Base-by-base conservation (phyloP, 2,113 vertebrate genomes). In the Larimichthys crocea region DNA sequence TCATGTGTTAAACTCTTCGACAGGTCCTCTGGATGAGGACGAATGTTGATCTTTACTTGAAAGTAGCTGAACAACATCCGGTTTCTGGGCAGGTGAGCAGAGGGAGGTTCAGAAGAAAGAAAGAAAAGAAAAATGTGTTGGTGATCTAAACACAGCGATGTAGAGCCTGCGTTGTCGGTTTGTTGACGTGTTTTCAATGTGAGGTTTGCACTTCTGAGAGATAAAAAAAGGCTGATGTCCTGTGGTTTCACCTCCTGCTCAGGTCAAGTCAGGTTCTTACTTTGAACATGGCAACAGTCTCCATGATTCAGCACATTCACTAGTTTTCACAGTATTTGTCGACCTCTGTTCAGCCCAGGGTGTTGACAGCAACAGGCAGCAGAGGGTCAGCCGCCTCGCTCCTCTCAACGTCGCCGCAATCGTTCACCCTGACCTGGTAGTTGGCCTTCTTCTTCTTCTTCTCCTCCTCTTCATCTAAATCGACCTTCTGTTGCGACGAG, bases 371-470 rank as follows among this genome's bases (percentile, higher is more conserved):
- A 1, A 65, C 67, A 0, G 91, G 86, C 62, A 92, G 74, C 69
- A 93, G 80, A 71, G 91, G 82, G 11, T 75, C 46, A 1, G 79
- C 76, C 0, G 75, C 84, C 5, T 88, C 88, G 55, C 83, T 84
- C 57, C 69, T 73, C 48, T 84, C 79, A 0, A 60, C 60, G 40
- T 74, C 61, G 1, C 9, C 19, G 1, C 60, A 48, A 0, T 72
- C 79, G 44, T 59, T 49, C 72, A 14, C 88, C 72, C 73, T 80
- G 22, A 66, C 76, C 57, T 88, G 67, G 76, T 64, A 56, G 9
- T 80, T 85, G 0, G 31, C 19, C 74, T 50, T 70, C 66, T 79
- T 83, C 61, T 88, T 89, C 75, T 26, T 26, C 26, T 26, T 26
- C 26, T 26, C 52, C 2, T 80, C 57, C 3, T 80, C 31, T 17